Conservation (phyloP, 2,113 vertebrate genomes). For the Ceratotherium simum region DNA sequence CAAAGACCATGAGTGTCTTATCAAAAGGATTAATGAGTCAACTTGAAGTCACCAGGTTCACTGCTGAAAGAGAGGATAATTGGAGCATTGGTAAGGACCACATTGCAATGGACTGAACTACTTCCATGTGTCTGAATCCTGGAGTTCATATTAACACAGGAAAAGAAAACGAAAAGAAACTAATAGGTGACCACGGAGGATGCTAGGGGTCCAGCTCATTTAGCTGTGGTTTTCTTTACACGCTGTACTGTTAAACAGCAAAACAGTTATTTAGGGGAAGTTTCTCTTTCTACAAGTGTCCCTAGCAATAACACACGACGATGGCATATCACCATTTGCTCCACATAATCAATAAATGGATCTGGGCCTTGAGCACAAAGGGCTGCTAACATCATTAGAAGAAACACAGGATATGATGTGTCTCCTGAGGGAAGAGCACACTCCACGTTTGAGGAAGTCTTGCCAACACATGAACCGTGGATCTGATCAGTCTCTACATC, state of each 20-base stretch:
- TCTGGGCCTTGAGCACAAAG: neutral
- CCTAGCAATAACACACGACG: neutral
- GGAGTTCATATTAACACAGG: neutral
- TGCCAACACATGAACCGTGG: neutral
- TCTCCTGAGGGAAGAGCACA: neutral
- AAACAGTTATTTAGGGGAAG: neutral
- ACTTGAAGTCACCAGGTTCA: neutral
- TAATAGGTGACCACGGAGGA: neutral
- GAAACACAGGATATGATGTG: neutral
- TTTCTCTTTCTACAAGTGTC: neutral
- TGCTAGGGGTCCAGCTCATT: neutral
- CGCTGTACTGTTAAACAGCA: neutral
- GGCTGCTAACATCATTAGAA: neutral
- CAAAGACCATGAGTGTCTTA: neutral
- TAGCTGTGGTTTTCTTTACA: neutral
- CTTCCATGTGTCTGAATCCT: neutral
- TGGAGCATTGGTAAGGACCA: neutral
- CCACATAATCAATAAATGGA: neutral
- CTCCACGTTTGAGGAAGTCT: neutral
- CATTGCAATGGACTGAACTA: neutral
- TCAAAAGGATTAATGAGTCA: neutral
- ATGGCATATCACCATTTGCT: neutral
- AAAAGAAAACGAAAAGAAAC: neutral
- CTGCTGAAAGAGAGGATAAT: neutral
- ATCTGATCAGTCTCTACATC: neutral